These are phyloP conservation scores for Endotricha flammealis DNA, from an alignment of 2,888 invertebrate species.

Conservation along the genomic window DNA sequence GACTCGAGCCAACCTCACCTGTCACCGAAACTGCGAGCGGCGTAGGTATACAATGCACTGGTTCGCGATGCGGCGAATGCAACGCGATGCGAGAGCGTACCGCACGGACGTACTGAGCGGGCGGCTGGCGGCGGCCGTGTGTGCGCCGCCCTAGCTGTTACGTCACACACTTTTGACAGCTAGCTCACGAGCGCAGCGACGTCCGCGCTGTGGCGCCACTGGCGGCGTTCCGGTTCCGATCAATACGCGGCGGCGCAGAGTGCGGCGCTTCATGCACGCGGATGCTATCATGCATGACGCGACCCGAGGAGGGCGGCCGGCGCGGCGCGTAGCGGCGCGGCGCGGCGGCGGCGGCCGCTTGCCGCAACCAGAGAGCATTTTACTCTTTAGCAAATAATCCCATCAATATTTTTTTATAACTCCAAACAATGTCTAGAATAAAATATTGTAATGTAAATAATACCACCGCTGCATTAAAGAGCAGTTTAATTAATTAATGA, in stretches of 20 bases:
- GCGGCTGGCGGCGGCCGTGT: slow-evolving; percentile 60
- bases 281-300: background rate
- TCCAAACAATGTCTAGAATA: no score
- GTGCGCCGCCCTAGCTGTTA: slow-evolving; percentile 58
- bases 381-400: no score
- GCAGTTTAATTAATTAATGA: no score
- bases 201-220: slow-evolving; percentile 48
- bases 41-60: slow-evolving; percentile 35
- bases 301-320: no score
- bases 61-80: slow-evolving; percentile 33
- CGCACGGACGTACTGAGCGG: slow-evolving; percentile 50
- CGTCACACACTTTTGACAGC: slow-evolving; percentile 65
- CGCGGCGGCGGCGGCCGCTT: no score
- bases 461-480: no score
- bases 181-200: slow-evolving; percentile 32
- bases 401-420: no score
- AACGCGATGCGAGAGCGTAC: slow-evolving; percentile 33
- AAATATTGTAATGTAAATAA: no score
- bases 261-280: slow-evolving; percentile 18
- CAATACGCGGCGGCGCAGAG: slow-evolving; percentile 29
- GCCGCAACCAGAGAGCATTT: no score
- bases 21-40: slow-evolving; percentile 43
- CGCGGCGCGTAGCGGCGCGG: background rate
- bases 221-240: slow-evolving; percentile 41
- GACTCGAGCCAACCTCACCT: slow-evolving; percentile 57